Conservation (phyloP, 2,113 vertebrate genomes). For the Vulpes lagopus region DNA sequence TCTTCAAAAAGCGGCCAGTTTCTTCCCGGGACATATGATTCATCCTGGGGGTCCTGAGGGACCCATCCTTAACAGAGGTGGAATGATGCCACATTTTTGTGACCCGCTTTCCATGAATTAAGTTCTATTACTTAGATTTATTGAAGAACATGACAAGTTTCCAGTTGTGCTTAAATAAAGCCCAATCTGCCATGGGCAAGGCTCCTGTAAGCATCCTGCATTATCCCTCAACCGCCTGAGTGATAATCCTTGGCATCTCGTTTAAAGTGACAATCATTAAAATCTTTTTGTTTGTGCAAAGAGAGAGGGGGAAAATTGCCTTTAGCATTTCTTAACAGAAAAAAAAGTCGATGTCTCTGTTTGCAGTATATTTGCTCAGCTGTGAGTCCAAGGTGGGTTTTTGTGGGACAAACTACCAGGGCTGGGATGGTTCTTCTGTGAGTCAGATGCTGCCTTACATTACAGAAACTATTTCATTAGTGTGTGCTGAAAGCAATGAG, state of each 20-base stretch:
- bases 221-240: neutral
- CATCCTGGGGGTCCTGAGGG: neutral
- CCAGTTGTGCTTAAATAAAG: constrained; percentile 64
- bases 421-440: neutral
- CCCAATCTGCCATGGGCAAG: neutral
- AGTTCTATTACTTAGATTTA: constrained; percentile 49
- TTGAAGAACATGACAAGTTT: constrained; percentile 19
- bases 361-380: neutral
- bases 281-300: constrained; percentile 5
- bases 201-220: neutral
- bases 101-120: constrained; percentile 29
- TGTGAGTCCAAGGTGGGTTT: neutral
- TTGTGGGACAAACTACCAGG: neutral
- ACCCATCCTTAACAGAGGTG: neutral
- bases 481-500: neutral
- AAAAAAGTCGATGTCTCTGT: neutral
- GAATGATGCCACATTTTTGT: neutral
- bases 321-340: constrained; percentile 21
- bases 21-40: neutral
- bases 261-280: neutral
- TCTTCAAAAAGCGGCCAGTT: neutral
- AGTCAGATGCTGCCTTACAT: neutral
- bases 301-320: neutral
- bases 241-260: neutral
- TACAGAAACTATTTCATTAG: constrained; percentile 22